These are phyloP conservation scores for Diprion similis DNA, from an alignment of 1,140 invertebrate genomes.

Conservation along the genomic window DNA sequence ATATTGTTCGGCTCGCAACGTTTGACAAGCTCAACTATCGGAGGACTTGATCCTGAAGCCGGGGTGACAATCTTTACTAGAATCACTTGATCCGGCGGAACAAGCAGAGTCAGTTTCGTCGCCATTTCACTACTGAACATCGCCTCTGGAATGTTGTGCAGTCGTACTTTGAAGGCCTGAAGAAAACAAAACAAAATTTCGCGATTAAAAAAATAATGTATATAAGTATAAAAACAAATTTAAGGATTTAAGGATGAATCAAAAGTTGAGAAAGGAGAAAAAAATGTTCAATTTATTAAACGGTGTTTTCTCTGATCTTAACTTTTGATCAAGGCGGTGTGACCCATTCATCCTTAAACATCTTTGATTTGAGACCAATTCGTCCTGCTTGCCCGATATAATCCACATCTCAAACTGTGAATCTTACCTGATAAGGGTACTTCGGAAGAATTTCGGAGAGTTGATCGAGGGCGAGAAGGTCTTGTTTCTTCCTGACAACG, in stretches of 20 bases:
- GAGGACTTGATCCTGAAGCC: constrained; percentile 31
- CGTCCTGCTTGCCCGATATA: background rate
- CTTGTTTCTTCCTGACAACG: constrained; percentile 28
- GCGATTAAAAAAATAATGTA: constrained; percentile 10
- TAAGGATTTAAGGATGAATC: too few relatives aligned
- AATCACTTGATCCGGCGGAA: constrained; percentile 56
- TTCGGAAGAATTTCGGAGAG: constrained; percentile 46
- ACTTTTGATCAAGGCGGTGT: too few relatives aligned
- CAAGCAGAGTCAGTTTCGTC: constrained; percentile 55
- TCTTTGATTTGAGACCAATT: background rate
- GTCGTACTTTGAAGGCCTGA: constrained; percentile 63
- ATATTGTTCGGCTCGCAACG: constrained; percentile 63
- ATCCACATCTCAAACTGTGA: background rate
- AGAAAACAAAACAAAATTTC: constrained; percentile 17
- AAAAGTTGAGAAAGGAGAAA: background rate
- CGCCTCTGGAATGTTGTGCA: constrained; percentile 59
- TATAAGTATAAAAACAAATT: constrained; percentile 11
- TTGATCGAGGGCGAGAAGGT: constrained; percentile 50
- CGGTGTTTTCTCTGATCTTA: too few relatives aligned
- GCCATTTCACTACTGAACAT: constrained; percentile 55
- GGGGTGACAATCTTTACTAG: constrained; percentile 51
- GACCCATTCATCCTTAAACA: too few relatives aligned
- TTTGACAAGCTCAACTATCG: constrained; percentile 69
- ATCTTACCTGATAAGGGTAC: constrained; percentile 50
- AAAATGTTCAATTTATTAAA: background rate